Evolutionary conservation across 2,888 invertebrate species (phyloP), one percentile per base, ranked within the genome.

Genomic region (Drosophila dives): DNA sequence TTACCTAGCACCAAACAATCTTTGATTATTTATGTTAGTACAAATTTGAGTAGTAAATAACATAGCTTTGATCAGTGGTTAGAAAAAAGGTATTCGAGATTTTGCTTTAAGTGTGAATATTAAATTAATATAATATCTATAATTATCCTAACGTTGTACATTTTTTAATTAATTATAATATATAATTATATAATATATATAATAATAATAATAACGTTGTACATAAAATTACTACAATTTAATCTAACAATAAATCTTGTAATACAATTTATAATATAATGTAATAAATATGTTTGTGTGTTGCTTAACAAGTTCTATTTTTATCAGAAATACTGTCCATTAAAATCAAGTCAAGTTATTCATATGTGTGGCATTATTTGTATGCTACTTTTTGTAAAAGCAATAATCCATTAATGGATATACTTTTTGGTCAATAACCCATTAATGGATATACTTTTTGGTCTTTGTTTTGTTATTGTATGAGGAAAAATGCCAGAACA

Each of bases 381-480:
- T 32, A 62, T 42, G 34, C 20, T 33, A 8, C 8, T 62, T 45
- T 65, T 40, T 64, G 20, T 61, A 32, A 10, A 42, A 67, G 48
- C 59, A 72, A 66, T 58, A 72, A 59, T 26, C 42, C 29, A 26
- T 29, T 76, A 75, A 75, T 77, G 62, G 55, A 42, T 6, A 49
- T 32, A 29, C 0, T 38, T 56, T 38, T 61, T 45, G 34, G 7
- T 15, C 5, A n/a, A n/a, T n/a, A n/a, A n/a, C n/a, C n/a, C n/a
- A n/a, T n/a, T n/a, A n/a, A n/a, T n/a, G n/a, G n/a, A 42, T 8
- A 49, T 32, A 26, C 3, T 38, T 56, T 38, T 61, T 45, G 34
- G 7, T 15, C 5, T 61, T 34, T 26, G 23, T 51, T 42, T 26
- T 6, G 32, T 45, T 17, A 12, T 6, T 34, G 26, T 45, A 32